Percentiles rank a stretch among this genome's conserved stretches.
Evolutionary conservation across 2,888 invertebrate species (phyloP).

Genomic region (Eupithecia centaureata): DNA sequence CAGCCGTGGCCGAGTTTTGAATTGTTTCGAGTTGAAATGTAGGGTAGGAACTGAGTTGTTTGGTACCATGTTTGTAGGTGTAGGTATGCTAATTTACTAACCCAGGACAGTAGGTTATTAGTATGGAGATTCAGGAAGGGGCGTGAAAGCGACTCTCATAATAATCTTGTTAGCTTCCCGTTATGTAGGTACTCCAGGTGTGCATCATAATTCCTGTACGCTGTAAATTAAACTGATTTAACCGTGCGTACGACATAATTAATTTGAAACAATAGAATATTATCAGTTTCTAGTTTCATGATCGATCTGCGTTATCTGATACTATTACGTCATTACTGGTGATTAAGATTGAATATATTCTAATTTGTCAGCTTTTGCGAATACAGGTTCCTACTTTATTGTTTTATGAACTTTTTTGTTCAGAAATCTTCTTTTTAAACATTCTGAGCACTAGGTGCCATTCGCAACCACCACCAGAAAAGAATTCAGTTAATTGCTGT

Average conservation of each 20-base stretch:
- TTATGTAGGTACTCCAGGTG: constrained; percentile 35
- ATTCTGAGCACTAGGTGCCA: too few relatives aligned
- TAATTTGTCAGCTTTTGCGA: neutral
- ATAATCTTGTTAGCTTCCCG: constrained; percentile 40
- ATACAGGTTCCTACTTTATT: neutral
- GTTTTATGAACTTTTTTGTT: neutral
- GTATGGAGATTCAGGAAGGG: constrained; percentile 45
- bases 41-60: constrained; percentile 44
- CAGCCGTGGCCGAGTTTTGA: constrained; percentile 42
- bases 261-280: constrained; percentile 14
- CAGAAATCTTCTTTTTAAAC: too few relatives aligned
- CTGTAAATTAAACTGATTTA: constrained; percentile 33
- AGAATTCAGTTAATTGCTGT: neutral
- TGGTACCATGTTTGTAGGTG: constrained; percentile 47
- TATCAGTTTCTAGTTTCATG: constrained; percentile 3
- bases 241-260: constrained; percentile 13
- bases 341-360: neutral
- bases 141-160: constrained; percentile 38
- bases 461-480: neutral
- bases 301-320: neutral
- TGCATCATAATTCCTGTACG: constrained; percentile 36
- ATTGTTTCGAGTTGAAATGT: constrained; percentile 47
- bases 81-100: constrained; percentile 55
- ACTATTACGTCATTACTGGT: neutral
- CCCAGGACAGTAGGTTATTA: constrained; percentile 48